Base-by-base conservation (phyloP, 2,113 vertebrate genomes). In the Neotoma lepida region DNA sequence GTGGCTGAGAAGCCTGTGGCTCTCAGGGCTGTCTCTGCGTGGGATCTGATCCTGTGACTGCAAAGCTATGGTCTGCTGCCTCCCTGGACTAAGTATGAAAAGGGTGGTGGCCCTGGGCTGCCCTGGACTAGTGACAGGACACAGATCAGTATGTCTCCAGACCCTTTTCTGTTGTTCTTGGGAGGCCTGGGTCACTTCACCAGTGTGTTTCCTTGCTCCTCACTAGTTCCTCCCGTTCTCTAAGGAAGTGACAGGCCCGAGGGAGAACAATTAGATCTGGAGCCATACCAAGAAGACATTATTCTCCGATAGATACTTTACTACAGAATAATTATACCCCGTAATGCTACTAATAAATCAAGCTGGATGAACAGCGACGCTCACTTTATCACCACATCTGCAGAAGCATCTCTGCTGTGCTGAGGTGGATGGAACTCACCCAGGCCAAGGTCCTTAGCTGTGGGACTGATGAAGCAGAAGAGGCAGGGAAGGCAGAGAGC, bases 281-380 rank as follows among this genome's bases (percentile, higher is more conserved):
- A 90, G 74, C 41, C 41, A 78, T 30, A 85, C 30, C 68, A 54
- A 63, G 54, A 10, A 49, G 49, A 76, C 73, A 70, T n/a, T 68
- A 46, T 71, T 71, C 51, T 51, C 66, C 12, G 10, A 66, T 20
- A 56, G 61, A 66, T 33, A 58, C 82, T 88, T 87, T 81, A 88
- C 46, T 81, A 51, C 10, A 51, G 94, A 90, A 74, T 92, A 94
- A 85, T 90, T 90, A 88, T 3, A 44, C 82, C 58, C 82, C 71
- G 80, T 63, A 74, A 63, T 30, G 46, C 73, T 56, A 41, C 87
- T 94, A 90, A 90, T 88, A 54, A 80, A 94, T 85, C 76, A 92
- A 78, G 76, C 44, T 35, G 56, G 63, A 68, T 71, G 77, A 78
- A 85, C 3, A 1, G 54, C 1, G 2, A 68, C 22, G 4, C 4